Conservation (phyloP, 2,888 invertebrate species). For the Cryptocephalus primarius region DNA sequence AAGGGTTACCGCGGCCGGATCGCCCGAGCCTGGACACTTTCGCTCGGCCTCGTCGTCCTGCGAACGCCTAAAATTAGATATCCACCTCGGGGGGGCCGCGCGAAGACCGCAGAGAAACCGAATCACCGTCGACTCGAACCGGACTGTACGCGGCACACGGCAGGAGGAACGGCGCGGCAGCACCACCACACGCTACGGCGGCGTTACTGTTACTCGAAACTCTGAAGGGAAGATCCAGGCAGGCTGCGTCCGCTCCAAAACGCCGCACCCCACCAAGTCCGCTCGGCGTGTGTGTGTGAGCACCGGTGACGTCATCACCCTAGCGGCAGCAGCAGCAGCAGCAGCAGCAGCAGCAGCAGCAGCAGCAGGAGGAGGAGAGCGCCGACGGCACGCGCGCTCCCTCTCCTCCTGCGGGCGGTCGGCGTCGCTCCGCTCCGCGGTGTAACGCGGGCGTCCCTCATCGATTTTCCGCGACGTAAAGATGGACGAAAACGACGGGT, state of each 20-base stretch:
- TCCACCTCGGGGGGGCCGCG: no score
- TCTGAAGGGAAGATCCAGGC: slow-evolving; percentile 10
- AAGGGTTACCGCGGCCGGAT: no score
- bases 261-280: slow-evolving; percentile 27
- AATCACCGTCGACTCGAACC: not conserved
- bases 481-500: no score
- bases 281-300: slow-evolving; percentile 23
- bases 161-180: not conserved
- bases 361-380: not conserved
- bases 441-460: not conserved
- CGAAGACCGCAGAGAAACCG: not conserved
- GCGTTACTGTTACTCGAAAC: not conserved
- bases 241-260: slow-evolving; percentile 15
- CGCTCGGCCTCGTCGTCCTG: no score
- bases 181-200: not conserved
- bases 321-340: slow-evolving; percentile 9
- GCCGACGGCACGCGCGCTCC: not conserved
- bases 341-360: not conserved
- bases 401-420: not conserved
- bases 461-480: not conserved
- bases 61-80: no score
- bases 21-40: no score
- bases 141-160: not conserved
- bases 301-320: slow-evolving; percentile 38
- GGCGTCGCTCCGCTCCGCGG: not conserved